phyloP scores from a whole-genome alignment of 2,113 vertebrate species.

The Tricholaema leucomelas region DNA sequence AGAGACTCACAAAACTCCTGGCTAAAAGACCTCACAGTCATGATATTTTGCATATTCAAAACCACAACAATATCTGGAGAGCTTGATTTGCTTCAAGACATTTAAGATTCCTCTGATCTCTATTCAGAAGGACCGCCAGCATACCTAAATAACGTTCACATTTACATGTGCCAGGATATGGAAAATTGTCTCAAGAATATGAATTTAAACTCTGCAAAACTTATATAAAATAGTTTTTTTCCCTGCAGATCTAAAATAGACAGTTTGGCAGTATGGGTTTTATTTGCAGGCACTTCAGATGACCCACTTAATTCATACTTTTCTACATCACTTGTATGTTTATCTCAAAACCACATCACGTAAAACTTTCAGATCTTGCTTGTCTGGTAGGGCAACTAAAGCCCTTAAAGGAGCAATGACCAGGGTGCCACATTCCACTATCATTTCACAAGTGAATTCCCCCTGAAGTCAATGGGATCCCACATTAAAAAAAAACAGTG shows the following conservation, averaged over 20 bases:
- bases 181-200: conserved; percentile 11
- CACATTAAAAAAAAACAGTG: background rate
- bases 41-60: conserved; percentile 35
- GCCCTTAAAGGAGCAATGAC: background rate
- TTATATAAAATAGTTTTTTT: background rate
- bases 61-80: conserved; percentile 19
- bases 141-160: conserved; percentile 39
- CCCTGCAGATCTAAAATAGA: background rate
- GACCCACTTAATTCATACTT: background rate
- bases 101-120: conserved; percentile 56
- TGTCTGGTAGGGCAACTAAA: background rate
- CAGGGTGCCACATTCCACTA: background rate
- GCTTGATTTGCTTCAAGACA: conserved; percentile 38
- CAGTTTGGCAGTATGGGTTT: background rate
- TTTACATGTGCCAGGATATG: conserved; percentile 14
- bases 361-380: background rate
- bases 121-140: conserved; percentile 20
- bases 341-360: fast-evolving
- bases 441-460: background rate
- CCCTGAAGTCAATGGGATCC: background rate
- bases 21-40: background rate
- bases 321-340: background rate
- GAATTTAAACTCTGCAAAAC: background rate
- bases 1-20: background rate
- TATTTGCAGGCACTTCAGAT: background rate